A percentile compares a stretch with the other conserved stretches of the same genome.
Evolutionary conservation across 2,797 vertebrate genomes (phyloP).

Genomic region (Euthynnus affinis): DNA sequence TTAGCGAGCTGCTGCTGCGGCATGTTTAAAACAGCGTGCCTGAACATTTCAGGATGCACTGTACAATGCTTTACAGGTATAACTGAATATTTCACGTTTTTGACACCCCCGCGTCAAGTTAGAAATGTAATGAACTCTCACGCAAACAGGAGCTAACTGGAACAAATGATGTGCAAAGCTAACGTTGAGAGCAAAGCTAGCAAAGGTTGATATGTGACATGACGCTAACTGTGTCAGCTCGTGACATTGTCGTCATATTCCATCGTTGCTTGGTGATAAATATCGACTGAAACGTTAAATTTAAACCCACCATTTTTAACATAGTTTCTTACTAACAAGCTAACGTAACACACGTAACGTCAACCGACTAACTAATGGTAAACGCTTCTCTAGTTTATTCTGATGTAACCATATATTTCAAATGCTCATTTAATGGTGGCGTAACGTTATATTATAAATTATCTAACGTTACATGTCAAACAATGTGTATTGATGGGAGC

Average conservation of each 20-base stretch:
- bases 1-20: not conserved
- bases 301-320: not conserved
- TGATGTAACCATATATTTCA: accelerated
- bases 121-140: not conserved
- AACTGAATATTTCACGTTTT: not conserved
- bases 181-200: not conserved
- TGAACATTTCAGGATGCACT: no score
- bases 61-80: not conserved
- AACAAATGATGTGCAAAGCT: not conserved
- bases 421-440: accelerated
- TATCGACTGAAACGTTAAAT: not conserved
- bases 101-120: not conserved
- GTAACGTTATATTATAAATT: no score
- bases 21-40: not conserved
- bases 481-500: not conserved
- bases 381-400: not conserved
- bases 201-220: not conserved
- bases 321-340: constrained; percentile 1
- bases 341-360: not conserved
- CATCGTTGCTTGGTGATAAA: not conserved
- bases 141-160: not conserved
- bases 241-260: not conserved
- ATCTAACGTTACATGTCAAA: not conserved
- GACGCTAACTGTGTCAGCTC: not conserved
- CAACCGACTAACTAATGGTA: not conserved